A percentile compares a stretch with the other conserved stretches of the same genome.
Conservation (phyloP, 2,113 vertebrate genomes). For the Orycteropus afer region DNA sequence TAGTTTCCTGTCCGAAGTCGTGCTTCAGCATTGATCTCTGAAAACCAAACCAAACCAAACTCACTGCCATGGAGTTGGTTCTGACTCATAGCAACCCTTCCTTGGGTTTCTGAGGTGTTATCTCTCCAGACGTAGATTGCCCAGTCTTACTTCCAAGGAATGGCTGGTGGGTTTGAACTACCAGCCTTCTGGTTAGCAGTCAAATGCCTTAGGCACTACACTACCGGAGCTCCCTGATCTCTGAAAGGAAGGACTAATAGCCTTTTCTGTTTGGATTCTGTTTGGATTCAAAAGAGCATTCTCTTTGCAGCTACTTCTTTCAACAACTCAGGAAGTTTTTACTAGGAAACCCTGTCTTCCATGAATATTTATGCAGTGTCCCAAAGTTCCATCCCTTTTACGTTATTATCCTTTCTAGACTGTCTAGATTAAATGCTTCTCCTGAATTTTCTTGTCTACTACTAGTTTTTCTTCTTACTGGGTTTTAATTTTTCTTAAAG, state of each 20-base stretch:
- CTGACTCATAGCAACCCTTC: too few species aligned
- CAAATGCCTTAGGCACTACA: too few species aligned
- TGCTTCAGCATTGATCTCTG: not conserved
- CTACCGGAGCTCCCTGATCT: too few species aligned
- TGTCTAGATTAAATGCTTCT: not conserved
- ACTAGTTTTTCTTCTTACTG: not conserved
- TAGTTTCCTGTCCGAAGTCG: not conserved
- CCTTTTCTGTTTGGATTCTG: not conserved
- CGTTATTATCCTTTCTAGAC: not conserved
- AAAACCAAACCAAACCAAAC: too few species aligned
- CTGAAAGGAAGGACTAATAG: not conserved
- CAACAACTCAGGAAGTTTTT: not conserved
- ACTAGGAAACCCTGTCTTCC: not conserved
- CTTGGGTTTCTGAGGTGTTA: too few species aligned
- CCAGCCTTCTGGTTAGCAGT: too few species aligned
- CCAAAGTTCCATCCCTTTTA: not conserved
- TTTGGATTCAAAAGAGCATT: not conserved
- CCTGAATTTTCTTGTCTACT: not conserved
- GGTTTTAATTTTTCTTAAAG: slow-evolving; percentile 41
- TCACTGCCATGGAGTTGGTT: too few species aligned
- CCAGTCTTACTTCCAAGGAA: too few species aligned
- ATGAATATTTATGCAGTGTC: not conserved
- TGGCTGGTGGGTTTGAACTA: too few species aligned
- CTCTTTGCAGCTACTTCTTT: not conserved
- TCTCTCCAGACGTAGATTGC: too few species aligned